These are phyloP conservation scores for Eira barbara DNA, from an alignment of 2,113 vertebrate genomes.

Conservation along the genomic window DNA sequence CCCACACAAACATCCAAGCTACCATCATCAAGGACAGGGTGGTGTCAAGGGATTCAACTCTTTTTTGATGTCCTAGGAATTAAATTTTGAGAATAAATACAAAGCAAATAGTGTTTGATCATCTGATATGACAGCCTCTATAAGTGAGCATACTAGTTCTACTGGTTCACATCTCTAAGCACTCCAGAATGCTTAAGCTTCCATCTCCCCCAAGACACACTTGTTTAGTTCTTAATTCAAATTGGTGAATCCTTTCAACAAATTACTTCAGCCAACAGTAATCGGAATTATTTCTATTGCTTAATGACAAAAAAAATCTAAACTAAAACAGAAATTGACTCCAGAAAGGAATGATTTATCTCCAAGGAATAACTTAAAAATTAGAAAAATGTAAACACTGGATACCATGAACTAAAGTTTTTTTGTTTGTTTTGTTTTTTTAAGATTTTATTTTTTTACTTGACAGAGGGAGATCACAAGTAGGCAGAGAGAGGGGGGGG, in stretches of 20 bases:
- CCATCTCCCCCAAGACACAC: neutral
- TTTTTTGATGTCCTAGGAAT: neutral
- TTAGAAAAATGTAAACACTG: neutral
- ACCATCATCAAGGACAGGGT: neutral
- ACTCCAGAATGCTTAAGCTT: slow-evolving; percentile 5
- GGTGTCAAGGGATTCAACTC: neutral
- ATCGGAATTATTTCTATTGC: neutral
- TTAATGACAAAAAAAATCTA: slow-evolving; percentile 9
- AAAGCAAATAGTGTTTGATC: neutral
- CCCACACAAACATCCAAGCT: neutral
- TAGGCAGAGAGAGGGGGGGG: too few species aligned
- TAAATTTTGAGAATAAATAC: neutral
- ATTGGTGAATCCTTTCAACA: neutral
- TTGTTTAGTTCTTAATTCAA: slow-evolving; percentile 10
- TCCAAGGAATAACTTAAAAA: neutral
- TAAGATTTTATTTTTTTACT: too few species aligned
- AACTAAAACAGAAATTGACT: slow-evolving; percentile 21
- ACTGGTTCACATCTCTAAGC: neutral
- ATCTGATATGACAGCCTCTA: neutral
- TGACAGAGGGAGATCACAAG: too few species aligned
- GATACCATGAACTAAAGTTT: neutral
- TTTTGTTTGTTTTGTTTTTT: neutral
- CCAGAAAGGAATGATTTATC: neutral
- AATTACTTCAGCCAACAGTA: neutral
- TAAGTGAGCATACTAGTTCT: neutral